Evolutionary conservation across 30 jellyfish, hydroid and myxozoan species (phyloP), one percentile per base, ranked within the genome.

Genomic region (Aurelia coerulea): DNA sequence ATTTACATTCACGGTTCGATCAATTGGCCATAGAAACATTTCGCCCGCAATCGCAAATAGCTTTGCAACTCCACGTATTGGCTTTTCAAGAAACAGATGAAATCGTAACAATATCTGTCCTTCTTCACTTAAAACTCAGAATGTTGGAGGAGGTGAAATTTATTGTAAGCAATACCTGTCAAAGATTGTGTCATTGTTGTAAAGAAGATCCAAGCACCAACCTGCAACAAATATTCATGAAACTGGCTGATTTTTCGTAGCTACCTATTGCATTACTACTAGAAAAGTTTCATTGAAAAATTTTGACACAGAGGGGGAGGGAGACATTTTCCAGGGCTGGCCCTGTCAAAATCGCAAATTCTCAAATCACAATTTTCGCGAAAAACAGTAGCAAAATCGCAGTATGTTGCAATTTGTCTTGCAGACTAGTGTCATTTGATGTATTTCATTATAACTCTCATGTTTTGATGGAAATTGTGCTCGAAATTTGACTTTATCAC

Each of bases 171-270:
- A 12, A 10, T 71, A 88, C 96, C 91, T 51, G 91, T 71, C 23
- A 93, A 60, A 2, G 98, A 62, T 59, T 93, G 98, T 10, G 98
- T 93, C 96, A 93, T 82, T 35, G 80, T 68, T 32, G 98, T 88
- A 90, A 93, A 93, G 77, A 64, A 75, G 50, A 93, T n/a, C 98
- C 98, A 93, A 29, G 98, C 94, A n/a, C 89, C 91, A 65, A 86
- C 73, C 96, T 88, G 60, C 62, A 78, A 41, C 32, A 53, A 82
- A 82, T 8, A 51, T 13, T 13, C 11, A 37, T 4, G 4, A 1
- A 46, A 6, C 2, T 13, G 2, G 56, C 14, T 5, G 17, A 10
- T 54, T 54, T 54, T 7, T 11, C 10, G 29, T 14, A 56, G 62
- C 6, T 31, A 16, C 11, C 32, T n/a, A 51, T 75, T 90, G 85